Evolutionary conservation across 2,113 vertebrate species (phyloP).

Genomic region (Pollimyrus isidori): DNA sequence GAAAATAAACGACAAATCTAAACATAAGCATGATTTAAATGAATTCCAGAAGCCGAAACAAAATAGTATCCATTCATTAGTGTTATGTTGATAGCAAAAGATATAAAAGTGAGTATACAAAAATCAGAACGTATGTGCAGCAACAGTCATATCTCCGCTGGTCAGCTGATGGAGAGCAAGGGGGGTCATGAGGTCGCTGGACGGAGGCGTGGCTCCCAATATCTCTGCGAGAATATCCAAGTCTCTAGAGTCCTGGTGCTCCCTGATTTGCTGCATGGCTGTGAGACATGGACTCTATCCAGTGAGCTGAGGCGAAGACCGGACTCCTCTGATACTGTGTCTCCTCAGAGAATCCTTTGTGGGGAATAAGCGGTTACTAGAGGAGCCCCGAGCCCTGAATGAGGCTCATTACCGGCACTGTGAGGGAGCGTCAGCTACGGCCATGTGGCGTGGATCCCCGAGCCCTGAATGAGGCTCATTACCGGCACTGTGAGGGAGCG

Average conservation of each 20-base stretch:
- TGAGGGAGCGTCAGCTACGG: neutral
- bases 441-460: neutral
- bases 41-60: neutral
- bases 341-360: neutral
- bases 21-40: neutral
- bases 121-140: neutral
- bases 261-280: neutral
- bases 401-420: neutral
- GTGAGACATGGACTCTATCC: no score
- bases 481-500: no score
- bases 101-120: neutral
- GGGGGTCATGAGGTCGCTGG: neutral
- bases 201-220: neutral
- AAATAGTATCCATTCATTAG: neutral
- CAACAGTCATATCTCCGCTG: neutral
- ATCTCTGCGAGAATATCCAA: neutral
- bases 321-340: neutral
- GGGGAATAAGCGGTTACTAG: neutral
- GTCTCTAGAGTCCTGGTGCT: neutral
- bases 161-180: neutral
- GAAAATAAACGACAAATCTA: neutral
- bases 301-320: neutral
- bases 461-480: no score
- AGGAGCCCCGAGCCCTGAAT: neutral
- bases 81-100: neutral